These are phyloP conservation scores for Microcebus tavaratra DNA, from an alignment of 2,113 vertebrate genomes.

Conservation along the genomic window DNA sequence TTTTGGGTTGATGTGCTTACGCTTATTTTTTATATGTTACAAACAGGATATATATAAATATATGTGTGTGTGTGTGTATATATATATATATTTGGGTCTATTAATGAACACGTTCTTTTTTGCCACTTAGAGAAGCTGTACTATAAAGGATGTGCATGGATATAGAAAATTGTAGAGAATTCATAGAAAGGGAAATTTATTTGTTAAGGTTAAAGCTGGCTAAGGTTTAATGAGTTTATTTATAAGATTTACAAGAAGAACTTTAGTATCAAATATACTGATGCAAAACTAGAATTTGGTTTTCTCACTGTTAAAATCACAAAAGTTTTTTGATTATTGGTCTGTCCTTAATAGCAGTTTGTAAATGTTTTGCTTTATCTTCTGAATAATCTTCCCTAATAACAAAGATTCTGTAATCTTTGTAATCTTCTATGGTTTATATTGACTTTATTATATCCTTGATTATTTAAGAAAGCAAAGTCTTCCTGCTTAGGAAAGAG, in stretches of 20 bases:
- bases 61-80: too few relatives aligned
- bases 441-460: constrained; percentile 3
- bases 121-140: neutral
- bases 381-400: constrained; percentile 20
- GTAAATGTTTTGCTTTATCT: neutral
- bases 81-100: neutral
- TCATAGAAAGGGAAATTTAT: constrained; percentile 45
- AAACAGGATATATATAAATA: neutral
- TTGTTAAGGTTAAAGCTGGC: constrained; percentile 15
- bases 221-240: constrained; percentile 26
- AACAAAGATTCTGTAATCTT: constrained; percentile 30
- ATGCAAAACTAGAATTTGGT: constrained; percentile 50
- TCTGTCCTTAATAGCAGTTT: constrained; percentile 7
- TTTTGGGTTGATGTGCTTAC: neutral
- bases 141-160: neutral
- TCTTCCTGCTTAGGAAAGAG: constrained; percentile 16
- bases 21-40: neutral
- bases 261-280: constrained; percentile 32
- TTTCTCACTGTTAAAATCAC: constrained; percentile 35
- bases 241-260: constrained; percentile 21
- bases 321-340: neutral
- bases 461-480: constrained; percentile 44
- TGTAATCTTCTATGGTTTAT: constrained; percentile 15
- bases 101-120: constrained; percentile 31
- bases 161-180: neutral